Evolutionary conservation across 2,113 vertebrate genomes (phyloP).

Genomic region (Dasyurus viverrinus): DNA sequence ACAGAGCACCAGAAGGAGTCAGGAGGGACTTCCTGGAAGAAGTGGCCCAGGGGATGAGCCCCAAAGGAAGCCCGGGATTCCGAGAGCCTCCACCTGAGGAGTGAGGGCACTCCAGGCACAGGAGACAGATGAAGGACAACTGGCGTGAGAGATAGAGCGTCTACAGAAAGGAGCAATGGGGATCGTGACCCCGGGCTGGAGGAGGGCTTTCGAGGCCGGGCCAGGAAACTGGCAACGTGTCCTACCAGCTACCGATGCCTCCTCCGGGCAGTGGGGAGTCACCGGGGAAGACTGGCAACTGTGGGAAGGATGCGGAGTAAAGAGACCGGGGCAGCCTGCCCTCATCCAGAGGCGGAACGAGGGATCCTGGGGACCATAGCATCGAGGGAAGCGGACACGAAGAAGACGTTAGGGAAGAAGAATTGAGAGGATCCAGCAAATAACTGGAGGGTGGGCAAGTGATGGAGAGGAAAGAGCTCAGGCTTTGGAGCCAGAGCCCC

Average conservation of each 20-base stretch:
- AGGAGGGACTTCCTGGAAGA: not conserved
- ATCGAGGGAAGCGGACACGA: no score
- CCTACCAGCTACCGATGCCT: no score
- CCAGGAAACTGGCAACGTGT: accelerated
- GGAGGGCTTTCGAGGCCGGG: not conserved
- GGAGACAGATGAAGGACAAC: not conserved
- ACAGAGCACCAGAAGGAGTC: not conserved
- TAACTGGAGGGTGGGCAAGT: not conserved
- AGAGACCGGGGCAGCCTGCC: accelerated
- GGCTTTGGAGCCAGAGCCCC: not conserved
- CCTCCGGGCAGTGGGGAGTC: not conserved
- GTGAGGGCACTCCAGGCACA: not conserved
- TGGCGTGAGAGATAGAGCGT: not conserved
- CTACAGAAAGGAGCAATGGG: not conserved
- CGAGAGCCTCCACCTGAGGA: not conserved
- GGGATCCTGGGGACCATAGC: accelerated
- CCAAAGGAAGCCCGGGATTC: not conserved
- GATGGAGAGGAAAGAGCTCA: not conserved
- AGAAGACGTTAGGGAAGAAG: not conserved
- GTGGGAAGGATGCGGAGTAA: not conserved
- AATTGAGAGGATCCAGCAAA: not conserved
- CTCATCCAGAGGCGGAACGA: no score
- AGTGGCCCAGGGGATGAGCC: not conserved
- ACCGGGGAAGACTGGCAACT: not conserved
- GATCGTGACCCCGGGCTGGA: not conserved